Percentiles rank a stretch among this genome's conserved stretches.
phyloP scores from a whole-genome alignment of 2,797 vertebrate species.

The Silurus aristotelis region DNA sequence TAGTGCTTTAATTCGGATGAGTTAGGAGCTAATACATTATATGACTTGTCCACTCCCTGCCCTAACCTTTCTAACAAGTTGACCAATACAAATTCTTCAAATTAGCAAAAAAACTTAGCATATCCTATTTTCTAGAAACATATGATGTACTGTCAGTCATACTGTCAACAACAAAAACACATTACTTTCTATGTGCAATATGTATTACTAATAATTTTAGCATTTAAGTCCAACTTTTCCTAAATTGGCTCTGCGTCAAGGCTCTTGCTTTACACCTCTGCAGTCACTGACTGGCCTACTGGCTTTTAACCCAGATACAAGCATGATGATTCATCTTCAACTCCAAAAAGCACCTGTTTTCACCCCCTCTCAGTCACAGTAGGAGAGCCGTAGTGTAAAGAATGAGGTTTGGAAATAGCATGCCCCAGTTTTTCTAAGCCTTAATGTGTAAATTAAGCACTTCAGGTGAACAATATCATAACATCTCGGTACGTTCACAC shows the following conservation, averaged over 20 bases:
- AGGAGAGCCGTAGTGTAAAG: conserved; percentile 34
- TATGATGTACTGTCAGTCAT: neutral
- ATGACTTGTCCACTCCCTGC: neutral
- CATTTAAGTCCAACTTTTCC: neutral
- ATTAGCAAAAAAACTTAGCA: too few species aligned
- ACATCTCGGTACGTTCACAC: conserved; percentile 4
- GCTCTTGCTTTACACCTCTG: neutral
- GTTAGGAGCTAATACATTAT: neutral
- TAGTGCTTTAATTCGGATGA: neutral
- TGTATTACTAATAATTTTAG: conserved; percentile 31
- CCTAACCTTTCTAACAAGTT: neutral
- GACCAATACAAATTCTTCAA: neutral
- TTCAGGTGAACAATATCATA: conserved; percentile 44
- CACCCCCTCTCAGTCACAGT: conserved; percentile 29
- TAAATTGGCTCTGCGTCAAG: neutral
- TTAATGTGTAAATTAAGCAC: conserved; percentile 57
- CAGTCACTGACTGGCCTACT: conserved; percentile 41
- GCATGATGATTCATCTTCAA: conserved; percentile 36
- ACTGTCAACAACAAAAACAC: too few species aligned
- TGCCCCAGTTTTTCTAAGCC: conserved; percentile 49
- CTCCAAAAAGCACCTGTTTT: conserved; percentile 45
- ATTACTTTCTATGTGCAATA: neutral
- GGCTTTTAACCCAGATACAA: conserved; percentile 52
- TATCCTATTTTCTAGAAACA: neutral
- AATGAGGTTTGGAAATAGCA: conserved; percentile 53